Base-by-base conservation (phyloP, 2,888 invertebrate species). In the Lithophane socia region DNA sequence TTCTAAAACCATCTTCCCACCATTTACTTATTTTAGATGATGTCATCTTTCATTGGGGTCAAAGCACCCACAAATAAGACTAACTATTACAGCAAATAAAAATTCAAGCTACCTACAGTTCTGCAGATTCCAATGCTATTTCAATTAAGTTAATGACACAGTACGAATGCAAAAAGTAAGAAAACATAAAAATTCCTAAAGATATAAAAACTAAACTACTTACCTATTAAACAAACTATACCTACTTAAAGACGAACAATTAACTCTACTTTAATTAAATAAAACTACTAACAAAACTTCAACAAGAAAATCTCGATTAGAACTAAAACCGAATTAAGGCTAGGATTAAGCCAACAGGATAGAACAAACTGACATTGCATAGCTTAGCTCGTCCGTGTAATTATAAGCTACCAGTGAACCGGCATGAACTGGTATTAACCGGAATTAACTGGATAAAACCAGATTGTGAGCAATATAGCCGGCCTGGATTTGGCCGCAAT, bases 391-490 rank as follows among this genome's bases (percentile, higher is more conserved):
- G 82, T 80, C 78, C 67, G 73, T 89, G 88, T 87, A 88, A 88
- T 88, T 89, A 88, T 88, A 85, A 87, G 80, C 85, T 81, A 81
- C 83, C 86, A 88, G 87, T 86, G 84, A 87, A 88, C 88, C 85
- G 83, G 83, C 86, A 80, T 87, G 83, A 86, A 88, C 88, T 85
- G 84, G 86, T 87, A 84, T 87, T 90, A 92, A 91, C 89, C 73
- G 86, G 92, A 90, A 91, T 91, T 90, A 91, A 90, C 88, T 77
- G 88, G 90, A 90, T 91, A 88, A 88, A 88, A 90, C 90, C 88
- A 90, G 92, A 90, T 90, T 91, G 92, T 89, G 90, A 89, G 91
- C 88, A 90, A 91, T 91, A 92, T 91, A 88, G 90, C 90, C 81
- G 87, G 86, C 87, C 80, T 83, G 90, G 90, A 90, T 90, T 91